Evolutionary conservation across 2,888 invertebrate genomes (phyloP), one percentile per base, ranked within the genome.

Genomic region (Chymomyza caudatula): DNA sequence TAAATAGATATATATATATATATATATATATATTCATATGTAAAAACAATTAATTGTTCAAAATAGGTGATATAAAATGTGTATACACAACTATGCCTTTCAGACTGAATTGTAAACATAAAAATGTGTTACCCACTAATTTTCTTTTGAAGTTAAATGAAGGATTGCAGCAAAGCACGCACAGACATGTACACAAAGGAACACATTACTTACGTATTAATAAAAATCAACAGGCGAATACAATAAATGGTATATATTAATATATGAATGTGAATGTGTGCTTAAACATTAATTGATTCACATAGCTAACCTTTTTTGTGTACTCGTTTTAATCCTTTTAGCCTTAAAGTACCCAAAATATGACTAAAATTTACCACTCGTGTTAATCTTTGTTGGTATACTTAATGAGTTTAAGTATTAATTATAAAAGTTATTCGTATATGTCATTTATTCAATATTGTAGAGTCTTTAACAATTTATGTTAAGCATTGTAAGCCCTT

Each of bases 91-190:
- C 81, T 86, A 86, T 82, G 86, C 85, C 86, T 82, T 82, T 82
- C 82, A 82, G 82, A 82, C 82, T 82, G 82, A 82, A 82, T 82
- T 82, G 85, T 82, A 86, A 86, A 81, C 82, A 86, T 78, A 74
- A 67, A 70, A 80, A 84, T 82, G 77, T 82, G 85, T 82, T 85
- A 82, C 82, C 79, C 77, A 82, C 72, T 69, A 72, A 85, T 74
- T 79, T 73, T 77, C 76, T 83, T 76, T 82, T 74, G 69, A 79
- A 66, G 73, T 69, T 80, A 53, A 71, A 71, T 43, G 70, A 79
- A 77, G 68, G 77, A 73, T 69, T 69, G 69, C 69, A 72, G 76
- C 76, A 69, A 66, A 74, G 69, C 69, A 76, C 67, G 75, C 69
- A 81, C 71, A 74, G 63, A 66, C 67, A 65, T 60, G 62, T 71